Evolutionary conservation across 2,888 invertebrate genomes (phyloP).

Genomic region (Andricus curvator): DNA sequence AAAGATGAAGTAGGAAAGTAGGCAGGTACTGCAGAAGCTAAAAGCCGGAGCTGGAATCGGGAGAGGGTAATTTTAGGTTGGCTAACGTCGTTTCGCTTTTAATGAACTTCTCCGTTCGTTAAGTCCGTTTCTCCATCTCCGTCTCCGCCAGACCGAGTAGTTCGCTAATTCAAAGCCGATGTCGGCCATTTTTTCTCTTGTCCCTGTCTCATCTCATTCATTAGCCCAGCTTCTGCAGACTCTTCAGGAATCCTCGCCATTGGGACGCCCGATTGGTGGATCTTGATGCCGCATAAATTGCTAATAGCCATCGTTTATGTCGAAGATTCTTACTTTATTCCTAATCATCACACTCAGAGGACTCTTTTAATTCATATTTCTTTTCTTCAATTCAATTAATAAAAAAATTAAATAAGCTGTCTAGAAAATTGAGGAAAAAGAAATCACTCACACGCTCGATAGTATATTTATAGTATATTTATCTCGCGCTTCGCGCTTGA

Average conservation of each 20-base stretch:
- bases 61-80: slow-evolving; percentile 76
- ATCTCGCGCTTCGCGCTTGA: too few relatives aligned
- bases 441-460: too few relatives aligned
- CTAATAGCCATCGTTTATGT: slow-evolving; percentile 16
- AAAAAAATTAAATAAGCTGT: neutral
- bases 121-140: slow-evolving; percentile 76
- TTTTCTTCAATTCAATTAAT: neutral
- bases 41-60: slow-evolving; percentile 61
- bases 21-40: slow-evolving; percentile 53
- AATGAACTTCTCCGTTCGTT: slow-evolving; percentile 78
- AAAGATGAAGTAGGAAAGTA: slow-evolving; percentile 52
- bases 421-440: too few relatives aligned
- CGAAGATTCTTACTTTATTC: neutral
- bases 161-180: slow-evolving; percentile 42
- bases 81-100: slow-evolving; percentile 77
- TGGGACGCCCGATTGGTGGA: neutral
- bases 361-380: neutral
- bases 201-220: slow-evolving; percentile 53
- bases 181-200: slow-evolving; percentile 53
- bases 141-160: slow-evolving; percentile 46
- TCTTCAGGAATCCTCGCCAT: slow-evolving; percentile 11
- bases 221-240: slow-evolving; percentile 25
- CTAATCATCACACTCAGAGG: neutral
- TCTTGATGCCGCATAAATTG: neutral
- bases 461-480: too few relatives aligned